Evolutionary conservation across 2,797 vertebrate genomes (phyloP), one percentile per base, ranked within the genome.

Genomic region (Scarus forsteni): DNA sequence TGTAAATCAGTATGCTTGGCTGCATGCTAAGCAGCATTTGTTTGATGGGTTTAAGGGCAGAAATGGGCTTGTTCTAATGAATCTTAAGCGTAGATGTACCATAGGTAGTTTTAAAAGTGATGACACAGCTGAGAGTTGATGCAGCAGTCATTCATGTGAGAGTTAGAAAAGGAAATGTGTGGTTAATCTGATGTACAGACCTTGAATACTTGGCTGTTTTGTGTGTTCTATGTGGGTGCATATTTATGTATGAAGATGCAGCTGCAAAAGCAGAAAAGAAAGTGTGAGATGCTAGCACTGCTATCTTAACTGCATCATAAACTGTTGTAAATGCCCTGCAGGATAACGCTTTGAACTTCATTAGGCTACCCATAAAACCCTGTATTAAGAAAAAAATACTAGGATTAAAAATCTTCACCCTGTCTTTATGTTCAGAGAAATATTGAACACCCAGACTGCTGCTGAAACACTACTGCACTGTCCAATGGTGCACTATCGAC

Each of bases 11-110:
- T 66, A 63, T 59, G 65, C 77, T 60, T 60, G 70, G 83, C 73
- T 89, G 81, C 83, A 85, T 77, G 78, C 71, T 58, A 71, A 82
- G 69, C 70, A 76, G 67, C 42, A 0, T 70, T 66, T 74, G 84
- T 83, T 77, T 74, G 79, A 63, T 50, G 43, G 49, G 19, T 62
- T 65, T 39, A 38, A 35, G 68, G n/a, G 61, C 62, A 50, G 58
- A 73, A 46, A 66, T 38, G 3, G 34, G 34, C 44, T 50, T 39
- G 40, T 39, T 16, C 52, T 51, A 52, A 74, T 56, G 19, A 70
- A 77, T 44, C 55, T 48, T 10, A 54, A 38, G 27, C 14, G n/a
- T 3, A 38, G 3, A 38, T n/a, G 1, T 12, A 39, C 39, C 56
- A 53, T 44, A 48, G 48, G 35, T 60, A 54, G 46, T 48, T 60